These are phyloP conservation scores for Protaetia brevitarsis DNA, from an alignment of 1,140 invertebrate genomes.

Conservation along the genomic window DNA sequence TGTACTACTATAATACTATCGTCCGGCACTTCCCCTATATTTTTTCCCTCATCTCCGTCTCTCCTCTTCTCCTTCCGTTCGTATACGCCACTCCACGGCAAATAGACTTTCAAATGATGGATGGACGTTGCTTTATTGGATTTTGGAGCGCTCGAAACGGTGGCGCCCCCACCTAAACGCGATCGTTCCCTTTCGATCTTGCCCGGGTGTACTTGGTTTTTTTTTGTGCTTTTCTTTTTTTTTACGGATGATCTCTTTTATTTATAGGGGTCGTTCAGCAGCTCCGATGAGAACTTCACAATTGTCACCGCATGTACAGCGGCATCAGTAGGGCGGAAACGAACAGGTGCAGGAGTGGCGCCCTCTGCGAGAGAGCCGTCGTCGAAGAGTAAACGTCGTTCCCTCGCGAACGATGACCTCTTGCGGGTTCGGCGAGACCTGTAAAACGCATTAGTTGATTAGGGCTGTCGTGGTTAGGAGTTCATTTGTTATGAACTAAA, in stretches of 20 bases:
- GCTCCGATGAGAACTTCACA: slow-evolving; percentile 9
- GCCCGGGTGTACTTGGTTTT: background rate
- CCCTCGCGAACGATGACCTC: slow-evolving; percentile 42
- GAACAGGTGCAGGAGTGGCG: slow-evolving; percentile 18
- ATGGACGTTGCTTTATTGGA: slow-evolving; percentile 29
- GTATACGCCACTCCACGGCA: background rate
- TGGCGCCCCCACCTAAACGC: background rate
- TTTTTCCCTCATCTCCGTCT: background rate
- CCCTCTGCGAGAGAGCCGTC: slow-evolving; percentile 6
- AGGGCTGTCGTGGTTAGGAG: background rate
- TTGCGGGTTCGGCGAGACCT: slow-evolving; percentile 44
- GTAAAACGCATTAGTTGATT: slow-evolving; percentile 22
- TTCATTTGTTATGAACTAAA: no score
- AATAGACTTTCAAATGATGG: slow-evolving; percentile 29
- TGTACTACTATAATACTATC: background rate
- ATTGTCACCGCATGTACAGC: slow-evolving; percentile 8
- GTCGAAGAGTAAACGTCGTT: slow-evolving; percentile 36
- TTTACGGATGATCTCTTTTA: background rate
- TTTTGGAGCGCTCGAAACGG: slow-evolving; percentile 4
- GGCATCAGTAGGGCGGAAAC: slow-evolving; percentile 23
- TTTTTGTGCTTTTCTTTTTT: background rate
- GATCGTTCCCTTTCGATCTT: background rate
- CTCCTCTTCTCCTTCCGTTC: background rate
- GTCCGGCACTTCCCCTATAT: background rate
- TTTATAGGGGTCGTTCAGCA: background rate